Conservation (phyloP, 2,113 vertebrate genomes). For the Hemichromis elongatus region DNA sequence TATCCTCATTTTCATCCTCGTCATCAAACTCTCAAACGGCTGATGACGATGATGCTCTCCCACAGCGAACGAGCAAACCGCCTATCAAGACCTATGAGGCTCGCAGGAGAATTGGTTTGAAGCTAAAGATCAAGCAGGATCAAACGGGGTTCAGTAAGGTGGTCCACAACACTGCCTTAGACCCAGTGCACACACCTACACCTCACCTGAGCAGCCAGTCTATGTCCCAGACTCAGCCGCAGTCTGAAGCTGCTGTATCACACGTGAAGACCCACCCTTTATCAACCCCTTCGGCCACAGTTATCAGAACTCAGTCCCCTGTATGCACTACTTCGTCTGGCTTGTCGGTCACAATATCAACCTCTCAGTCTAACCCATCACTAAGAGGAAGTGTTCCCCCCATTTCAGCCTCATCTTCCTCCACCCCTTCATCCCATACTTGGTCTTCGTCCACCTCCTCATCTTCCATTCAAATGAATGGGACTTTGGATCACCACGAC, state of each 20-base stretch:
- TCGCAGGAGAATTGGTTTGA: slow-evolving; percentile 86
- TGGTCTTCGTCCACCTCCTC: slow-evolving; percentile 43
- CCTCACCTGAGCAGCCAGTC: slow-evolving; percentile 47
- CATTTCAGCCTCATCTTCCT: slow-evolving; percentile 24
- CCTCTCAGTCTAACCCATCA: slow-evolving; percentile 40
- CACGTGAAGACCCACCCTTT: slow-evolving; percentile 32
- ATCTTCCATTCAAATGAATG: slow-evolving; percentile 78
- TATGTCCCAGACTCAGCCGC: slow-evolving; percentile 21
- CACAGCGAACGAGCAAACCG: slow-evolving; percentile 81
- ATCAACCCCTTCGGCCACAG: slow-evolving; percentile 31
- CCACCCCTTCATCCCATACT: slow-evolving; percentile 38
- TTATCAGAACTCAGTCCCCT: slow-evolving; percentile 71
- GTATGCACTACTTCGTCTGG: slow-evolving; percentile 47
- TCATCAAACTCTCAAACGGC: slow-evolving; percentile 28
- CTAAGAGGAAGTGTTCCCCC: slow-evolving; percentile 19
- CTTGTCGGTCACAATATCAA: slow-evolving; percentile 40
- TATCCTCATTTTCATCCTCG: slow-evolving; percentile 33
- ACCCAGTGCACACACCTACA: slow-evolving; percentile 80
- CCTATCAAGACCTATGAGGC: slow-evolving; percentile 95
- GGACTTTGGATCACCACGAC: slow-evolving; percentile 77
- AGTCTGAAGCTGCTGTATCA: slow-evolving; percentile 1
- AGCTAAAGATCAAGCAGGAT: slow-evolving; percentile 95
- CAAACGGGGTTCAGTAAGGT: slow-evolving; percentile 87
- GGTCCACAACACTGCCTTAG: slow-evolving; percentile 91
- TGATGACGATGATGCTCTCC: slow-evolving; percentile 79